A percentile compares a stretch with the other conserved stretches of the same genome.
Evolutionary conservation across 2,888 invertebrate genomes (phyloP).

Genomic region (Metalampra italica): DNA sequence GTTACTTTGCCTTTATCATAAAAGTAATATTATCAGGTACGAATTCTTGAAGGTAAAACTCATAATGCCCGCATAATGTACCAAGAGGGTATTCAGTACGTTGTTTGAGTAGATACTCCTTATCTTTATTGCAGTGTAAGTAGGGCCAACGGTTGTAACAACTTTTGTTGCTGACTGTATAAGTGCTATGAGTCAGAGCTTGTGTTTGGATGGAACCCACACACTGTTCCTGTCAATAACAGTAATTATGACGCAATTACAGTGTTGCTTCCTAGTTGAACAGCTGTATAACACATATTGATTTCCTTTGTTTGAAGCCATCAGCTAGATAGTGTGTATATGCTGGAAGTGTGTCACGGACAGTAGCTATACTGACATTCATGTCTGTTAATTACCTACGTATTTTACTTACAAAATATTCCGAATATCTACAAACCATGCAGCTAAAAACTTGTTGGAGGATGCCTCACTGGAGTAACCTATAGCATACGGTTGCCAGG

Average conservation of each 20-base stretch:
- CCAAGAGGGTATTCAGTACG: too few species aligned
- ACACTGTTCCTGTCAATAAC: background rate
- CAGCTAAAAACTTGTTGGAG: too few species aligned
- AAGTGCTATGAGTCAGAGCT: background rate
- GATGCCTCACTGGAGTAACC: too few species aligned
- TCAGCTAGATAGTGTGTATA: background rate
- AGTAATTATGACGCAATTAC: background rate
- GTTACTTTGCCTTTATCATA: too few species aligned
- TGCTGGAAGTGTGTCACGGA: background rate
- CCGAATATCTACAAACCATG: too few species aligned
- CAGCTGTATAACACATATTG: background rate
- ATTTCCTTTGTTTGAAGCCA: constrained; percentile 1
- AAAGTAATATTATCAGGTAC: too few species aligned
- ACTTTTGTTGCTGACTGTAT: background rate
- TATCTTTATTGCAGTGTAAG: background rate
- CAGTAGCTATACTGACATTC: background rate
- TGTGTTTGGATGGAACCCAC: background rate
- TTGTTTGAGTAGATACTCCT: background rate
- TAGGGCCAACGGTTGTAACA: too few species aligned
- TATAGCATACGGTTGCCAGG: too few species aligned
- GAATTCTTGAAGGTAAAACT: too few species aligned
- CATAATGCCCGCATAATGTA: too few species aligned
- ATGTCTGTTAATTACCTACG: too few species aligned
- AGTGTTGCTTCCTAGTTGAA: background rate
- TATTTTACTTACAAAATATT: too few species aligned